phyloP scores from a whole-genome alignment of 2,797 vertebrate genomes.

The Leontopithecus rosalia region DNA sequence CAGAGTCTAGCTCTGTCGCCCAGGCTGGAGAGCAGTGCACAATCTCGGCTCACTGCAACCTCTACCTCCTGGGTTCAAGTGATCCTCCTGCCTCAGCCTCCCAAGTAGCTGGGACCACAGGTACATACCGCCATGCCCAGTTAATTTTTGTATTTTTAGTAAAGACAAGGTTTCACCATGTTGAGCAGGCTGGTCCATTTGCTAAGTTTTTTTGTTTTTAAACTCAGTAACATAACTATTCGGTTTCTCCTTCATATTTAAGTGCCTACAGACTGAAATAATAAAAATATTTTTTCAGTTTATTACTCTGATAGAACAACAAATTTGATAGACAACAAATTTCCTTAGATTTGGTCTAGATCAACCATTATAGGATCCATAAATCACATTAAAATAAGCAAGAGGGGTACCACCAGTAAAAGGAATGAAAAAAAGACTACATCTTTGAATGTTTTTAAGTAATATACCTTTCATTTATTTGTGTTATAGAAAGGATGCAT shows the following conservation, averaged over 20 bases:
- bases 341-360: neutral
- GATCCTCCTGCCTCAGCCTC: neutral
- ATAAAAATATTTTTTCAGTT: slow-evolving; percentile 41
- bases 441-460: slow-evolving; percentile 13
- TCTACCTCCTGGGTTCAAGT: neutral
- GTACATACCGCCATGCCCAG: neutral
- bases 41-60: neutral
- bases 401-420: neutral
- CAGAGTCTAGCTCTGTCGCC: neutral
- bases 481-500: neutral
- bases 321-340: slow-evolving; percentile 16
- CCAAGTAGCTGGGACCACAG: neutral
- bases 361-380: neutral
- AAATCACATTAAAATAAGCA: neutral
- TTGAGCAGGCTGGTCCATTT: neutral
- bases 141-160: neutral
- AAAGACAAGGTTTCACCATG: neutral
- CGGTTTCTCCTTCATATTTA: slow-evolving; percentile 2
- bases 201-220: neutral
- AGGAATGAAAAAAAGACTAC: neutral
- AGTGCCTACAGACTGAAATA: neutral
- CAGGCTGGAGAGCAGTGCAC: neutral
- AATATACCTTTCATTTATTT: slow-evolving; percentile 32
- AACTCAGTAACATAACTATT: neutral
- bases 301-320: neutral